Evolutionary conservation across 92 coral and sea anemone species (phyloP), one percentile per base, ranked within the genome.

Genomic region (Epizoanthus ramosus): DNA sequence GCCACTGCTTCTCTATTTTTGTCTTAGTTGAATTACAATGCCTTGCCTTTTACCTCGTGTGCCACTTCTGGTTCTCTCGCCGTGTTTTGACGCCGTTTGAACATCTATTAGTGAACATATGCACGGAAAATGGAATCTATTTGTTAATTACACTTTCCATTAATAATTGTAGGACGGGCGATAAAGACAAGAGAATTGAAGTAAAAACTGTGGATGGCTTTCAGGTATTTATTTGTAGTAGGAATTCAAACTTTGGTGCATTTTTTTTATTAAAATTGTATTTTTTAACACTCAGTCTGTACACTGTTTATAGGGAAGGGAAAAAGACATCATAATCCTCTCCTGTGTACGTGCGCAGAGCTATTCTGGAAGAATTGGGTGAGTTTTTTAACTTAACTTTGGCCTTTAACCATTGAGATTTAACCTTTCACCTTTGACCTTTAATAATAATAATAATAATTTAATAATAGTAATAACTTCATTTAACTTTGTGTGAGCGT

Each of bases 151-250:
- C 8, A 41, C 39, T 28, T 82, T 22, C 59, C 10, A 16, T n/a
- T 9, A 57, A 39, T 18, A 12, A 19, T 61, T 61, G 0, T 69
- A 77, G 82, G 8, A 76, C 81, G 39, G 28, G 50, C 17, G 81
- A 58, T 12, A 75, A n/a, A 39, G 82, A 77, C 22, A 77, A 22
- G 47, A 57, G 85, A 63, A 92, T 96, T 19, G 96, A 96, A 85
- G 99, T 96, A 37, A 92, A 88, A 85, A 96, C 99, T 7, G 99
- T 96, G 25, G 99, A 96, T 85, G 97, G 99, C 56, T 96, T 96
- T 74, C 99, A 96, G 87, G 98, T 56, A n/a, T 45, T 19, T 35
- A 18, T 1, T 17, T 23, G 5, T 74, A 10, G 57, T 74, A 12
- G 16, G 28, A 54, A 18, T 54, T 61, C 57, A 1, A 23, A 22